Evolutionary conservation across 2,888 invertebrate genomes (phyloP).

Genomic region (Tetranychus truncatus): DNA sequence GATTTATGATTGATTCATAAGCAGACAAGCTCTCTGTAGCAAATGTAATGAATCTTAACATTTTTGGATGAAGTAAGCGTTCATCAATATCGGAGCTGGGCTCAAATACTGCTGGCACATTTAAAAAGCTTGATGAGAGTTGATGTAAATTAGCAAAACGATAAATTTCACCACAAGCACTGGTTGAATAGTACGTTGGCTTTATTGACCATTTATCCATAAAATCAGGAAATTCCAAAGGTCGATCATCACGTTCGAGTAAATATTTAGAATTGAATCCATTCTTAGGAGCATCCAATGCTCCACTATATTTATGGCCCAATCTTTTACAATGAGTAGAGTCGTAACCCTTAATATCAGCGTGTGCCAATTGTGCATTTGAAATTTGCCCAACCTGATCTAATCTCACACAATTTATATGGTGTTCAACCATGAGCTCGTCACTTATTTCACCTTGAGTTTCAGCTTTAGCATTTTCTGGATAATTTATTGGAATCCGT

Average conservation of each 20-base stretch:
- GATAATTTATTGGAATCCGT: neutral
- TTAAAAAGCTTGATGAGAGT: too few relatives aligned
- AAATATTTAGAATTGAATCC: neutral
- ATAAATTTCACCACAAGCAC: neutral
- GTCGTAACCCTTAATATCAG: neutral
- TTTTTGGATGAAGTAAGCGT: too few relatives aligned
- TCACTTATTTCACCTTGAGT: neutral
- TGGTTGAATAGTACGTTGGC: neutral
- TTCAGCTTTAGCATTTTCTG: neutral
- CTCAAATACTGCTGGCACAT: too few relatives aligned
- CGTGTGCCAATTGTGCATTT: neutral
- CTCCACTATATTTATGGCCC: neutral
- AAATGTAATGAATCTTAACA: too few relatives aligned
- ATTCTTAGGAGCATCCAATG: neutral
- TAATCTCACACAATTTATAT: neutral
- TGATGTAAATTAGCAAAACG: neutral
- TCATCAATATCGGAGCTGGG: too few relatives aligned
- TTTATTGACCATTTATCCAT: neutral
- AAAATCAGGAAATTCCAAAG: neutral
- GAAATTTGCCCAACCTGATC: neutral
- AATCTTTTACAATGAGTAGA: neutral
- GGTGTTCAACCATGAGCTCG: neutral
- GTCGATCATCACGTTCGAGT: neutral
- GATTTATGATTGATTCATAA: too few relatives aligned
- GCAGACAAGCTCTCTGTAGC: too few relatives aligned